phyloP scores from a whole-genome alignment of 2,113 vertebrate species.

The Aegithalos caudatus region DNA sequence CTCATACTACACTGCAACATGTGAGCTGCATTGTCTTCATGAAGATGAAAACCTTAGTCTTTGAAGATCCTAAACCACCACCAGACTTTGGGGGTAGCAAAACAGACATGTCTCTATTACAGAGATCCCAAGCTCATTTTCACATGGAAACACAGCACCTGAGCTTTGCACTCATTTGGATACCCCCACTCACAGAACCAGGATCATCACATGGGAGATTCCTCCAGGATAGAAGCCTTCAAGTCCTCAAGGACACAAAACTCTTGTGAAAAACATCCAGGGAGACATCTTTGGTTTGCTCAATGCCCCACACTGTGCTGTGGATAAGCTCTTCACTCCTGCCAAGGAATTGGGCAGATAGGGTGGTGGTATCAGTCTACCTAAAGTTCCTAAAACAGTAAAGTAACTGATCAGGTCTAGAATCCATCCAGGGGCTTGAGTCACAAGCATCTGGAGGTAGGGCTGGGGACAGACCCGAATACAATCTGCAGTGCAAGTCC shows the following conservation, averaged over 20 bases:
- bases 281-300: not conserved
- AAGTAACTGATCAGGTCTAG: not conserved
- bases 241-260: not conserved
- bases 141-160: not conserved
- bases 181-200: not conserved
- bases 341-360: not conserved
- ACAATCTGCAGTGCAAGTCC: rapidly evolving
- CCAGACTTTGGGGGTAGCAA: not conserved
- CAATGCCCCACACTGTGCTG: rapidly evolving
- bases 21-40: not conserved
- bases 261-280: not conserved
- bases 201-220: not conserved
- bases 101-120: not conserved
- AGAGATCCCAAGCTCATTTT: not conserved
- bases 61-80: not conserved
- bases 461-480: not conserved
- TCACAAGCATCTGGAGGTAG: not conserved
- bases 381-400: not conserved
- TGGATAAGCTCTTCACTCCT: not conserved
- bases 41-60: not conserved
- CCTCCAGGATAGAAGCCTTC: not conserved
- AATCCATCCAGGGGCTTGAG: not conserved
- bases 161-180: not conserved
- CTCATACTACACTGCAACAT: not conserved
- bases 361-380: not conserved